phyloP scores from a whole-genome alignment of 2,113 vertebrate genomes.

The Triplophysa dalaica region DNA sequence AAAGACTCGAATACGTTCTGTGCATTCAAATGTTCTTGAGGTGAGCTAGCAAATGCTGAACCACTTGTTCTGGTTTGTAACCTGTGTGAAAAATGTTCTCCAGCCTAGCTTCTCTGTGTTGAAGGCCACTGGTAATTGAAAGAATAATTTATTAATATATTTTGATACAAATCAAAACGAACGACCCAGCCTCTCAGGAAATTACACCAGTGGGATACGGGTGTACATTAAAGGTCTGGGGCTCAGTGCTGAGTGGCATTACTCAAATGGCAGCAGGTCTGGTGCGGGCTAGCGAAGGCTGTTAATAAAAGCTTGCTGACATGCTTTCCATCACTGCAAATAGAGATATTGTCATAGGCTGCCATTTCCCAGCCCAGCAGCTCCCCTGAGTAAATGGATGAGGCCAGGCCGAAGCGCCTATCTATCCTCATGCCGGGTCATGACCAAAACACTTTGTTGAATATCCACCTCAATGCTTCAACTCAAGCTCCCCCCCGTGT shows the following conservation, averaged over 20 bases:
- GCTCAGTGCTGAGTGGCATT: slow-evolving; percentile 41
- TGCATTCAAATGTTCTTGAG: neutral
- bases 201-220: slow-evolving; percentile 51
- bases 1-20: neutral
- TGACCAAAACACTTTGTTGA: slow-evolving; percentile 24
- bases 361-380: slow-evolving; percentile 56
- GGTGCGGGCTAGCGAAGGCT: slow-evolving; percentile 45
- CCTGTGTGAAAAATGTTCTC: slow-evolving; percentile 28
- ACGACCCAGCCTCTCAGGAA: slow-evolving; percentile 63
- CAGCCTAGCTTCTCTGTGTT: slow-evolving; percentile 1
- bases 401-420: slow-evolving; percentile 54
- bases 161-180: slow-evolving; percentile 60
- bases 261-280: slow-evolving; percentile 53
- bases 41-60: neutral
- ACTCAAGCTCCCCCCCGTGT: neutral
- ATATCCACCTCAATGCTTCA: slow-evolving; percentile 37
- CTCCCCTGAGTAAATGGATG: slow-evolving; percentile 59
- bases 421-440: slow-evolving; percentile 56
- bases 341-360: slow-evolving; percentile 69
- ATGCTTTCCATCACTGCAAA: slow-evolving; percentile 64
- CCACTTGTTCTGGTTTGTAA: slow-evolving; percentile 3
- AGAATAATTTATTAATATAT: slow-evolving; percentile 65
- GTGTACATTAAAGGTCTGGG: slow-evolving; percentile 49
- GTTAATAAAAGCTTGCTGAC: slow-evolving; percentile 64
- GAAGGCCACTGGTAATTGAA: slow-evolving; percentile 55